Base-by-base conservation (phyloP, 2,113 vertebrate species). In the Ameiurus melas region DNA sequence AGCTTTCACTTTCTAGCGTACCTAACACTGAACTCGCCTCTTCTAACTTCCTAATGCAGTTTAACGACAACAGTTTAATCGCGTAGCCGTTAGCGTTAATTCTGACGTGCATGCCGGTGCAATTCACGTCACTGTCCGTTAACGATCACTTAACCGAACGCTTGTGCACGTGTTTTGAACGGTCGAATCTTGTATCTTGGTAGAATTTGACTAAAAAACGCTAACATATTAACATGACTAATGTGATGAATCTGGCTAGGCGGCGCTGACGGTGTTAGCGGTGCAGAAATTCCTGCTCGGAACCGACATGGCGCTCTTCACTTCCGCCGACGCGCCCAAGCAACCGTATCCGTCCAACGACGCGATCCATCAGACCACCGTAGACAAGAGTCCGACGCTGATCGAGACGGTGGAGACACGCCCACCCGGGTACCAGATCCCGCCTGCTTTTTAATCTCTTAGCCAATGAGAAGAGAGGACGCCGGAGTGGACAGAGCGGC, bases 341-440 rank as follows among this genome's bases (percentile, higher is more conserved):
- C 96, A 96, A 0, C 93, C 95, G 0, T 98, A 98, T 91, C 97
- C 98, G 0, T 95, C 97, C 22, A 96, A 97, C 87, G 97, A 97
- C 13, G 96, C 96, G 0, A 89, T 88, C 7, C 89, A 89, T 64
- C 91, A 91, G 27, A 93, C 93, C 58, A 95, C 94, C 78, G 94
- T 97, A 60, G 99, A 99, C 92, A 97, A 99, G 94, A 98, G 97
- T 88, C 97, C 98, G 0, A 97, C 98, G 1, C 98, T 99, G 95
- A 97, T 96, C 39, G 97, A 99, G 91, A 98, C 96, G 87, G 92
- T 97, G 91, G 97, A 98, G 89, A 92, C 97, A 92, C 96, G 95
- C 92, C 96, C 97, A 60, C 98, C 95, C 93, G 97, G 95, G 88
- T 98, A 97, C 95, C 98, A 96, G 94, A 96, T 97, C 94, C 97